Evolutionary conservation across 2,113 vertebrate genomes (phyloP), one percentile per base, ranked within the genome.

Genomic region (Myxocyprinus asiaticus): DNA sequence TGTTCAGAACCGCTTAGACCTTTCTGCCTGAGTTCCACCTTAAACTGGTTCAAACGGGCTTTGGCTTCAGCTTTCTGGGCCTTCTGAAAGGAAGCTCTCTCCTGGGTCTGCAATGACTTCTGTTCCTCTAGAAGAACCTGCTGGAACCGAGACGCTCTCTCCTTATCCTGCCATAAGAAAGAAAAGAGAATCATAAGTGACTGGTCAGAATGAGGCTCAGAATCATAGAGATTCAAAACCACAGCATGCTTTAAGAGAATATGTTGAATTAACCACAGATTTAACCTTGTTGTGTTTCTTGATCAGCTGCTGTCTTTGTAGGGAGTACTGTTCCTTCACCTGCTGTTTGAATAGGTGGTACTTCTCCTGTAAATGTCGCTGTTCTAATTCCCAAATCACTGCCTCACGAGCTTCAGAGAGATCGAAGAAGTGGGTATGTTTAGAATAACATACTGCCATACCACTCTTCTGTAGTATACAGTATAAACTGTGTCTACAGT

Each of bases 341-440:
- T 93, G 92, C 83, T 92, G 91, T 82, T 89, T 90, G 76, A 92
- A 93, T 56, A 92, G 83, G 65, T 93, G 90, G 80, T 92, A 92
- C 77, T 91, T 93, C 69, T 93, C 90, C 83, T 92, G 90, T 47
- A 92, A 86, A 77, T 92, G 90, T 15, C 90, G 88, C 53, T 91
- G 89, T 79, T 93, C 92, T 77, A 92, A 75, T 66, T 86, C 89
- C 89, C 91, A 89, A 80, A 93, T 89, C 66, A 90, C 87, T 0
- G 89, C 84, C 62, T 93, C 91, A 0, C 92, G 90, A 42, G 91
- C 92, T 93, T 76, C 1, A 53, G 45, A 63, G 33, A 43, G 12
- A 33, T 33, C 3, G 22, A 33, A 33, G 22, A 33, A 33, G 22
- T 33, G 22, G 22, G 22, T 33, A 33, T 33, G 22, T 33, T 33